These are phyloP conservation scores for Fistularia tabacaria DNA, from an alignment of 2,797 vertebrate genomes.

Conservation along the genomic window DNA sequence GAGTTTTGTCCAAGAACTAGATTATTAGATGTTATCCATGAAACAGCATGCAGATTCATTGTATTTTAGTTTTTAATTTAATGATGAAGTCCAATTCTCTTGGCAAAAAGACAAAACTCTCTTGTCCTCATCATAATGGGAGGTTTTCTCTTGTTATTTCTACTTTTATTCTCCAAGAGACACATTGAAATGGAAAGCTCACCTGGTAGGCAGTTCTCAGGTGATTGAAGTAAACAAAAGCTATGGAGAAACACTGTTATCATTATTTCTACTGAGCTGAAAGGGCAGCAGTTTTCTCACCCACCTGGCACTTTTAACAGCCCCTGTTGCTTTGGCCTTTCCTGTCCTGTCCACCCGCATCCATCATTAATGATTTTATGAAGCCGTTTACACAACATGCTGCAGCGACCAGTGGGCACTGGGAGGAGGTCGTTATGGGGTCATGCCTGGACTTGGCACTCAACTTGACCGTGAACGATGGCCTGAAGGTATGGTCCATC, in stretches of 20 bases:
- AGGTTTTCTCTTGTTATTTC: no score
- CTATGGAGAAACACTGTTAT: conserved; percentile 60
- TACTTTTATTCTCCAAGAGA: no score
- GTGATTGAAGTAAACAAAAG: conserved; percentile 65
- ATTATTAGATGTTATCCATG: no score
- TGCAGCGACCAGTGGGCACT: not conserved
- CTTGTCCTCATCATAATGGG: no score
- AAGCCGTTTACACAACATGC: conserved; percentile 47
- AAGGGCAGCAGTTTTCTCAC: conserved; percentile 61
- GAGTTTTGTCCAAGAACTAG: no score
- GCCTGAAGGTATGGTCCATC: conserved; percentile 59
- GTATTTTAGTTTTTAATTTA: no score
- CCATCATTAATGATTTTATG: conserved; percentile 65
- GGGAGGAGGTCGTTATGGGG: conserved; percentile 36
- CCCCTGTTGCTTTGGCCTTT: conserved; percentile 48
- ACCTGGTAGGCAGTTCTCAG: conserved; percentile 35
- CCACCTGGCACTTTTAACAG: conserved; percentile 62
- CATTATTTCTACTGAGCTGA: conserved; percentile 64
- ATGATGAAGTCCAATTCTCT: no score
- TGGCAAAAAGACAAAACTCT: no score
- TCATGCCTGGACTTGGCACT: conserved; percentile 43
- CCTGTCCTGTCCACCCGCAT: conserved; percentile 44
- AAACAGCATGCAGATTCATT: no score
- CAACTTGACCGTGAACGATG: conserved; percentile 61
- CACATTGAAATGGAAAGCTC: not conserved